Base-by-base conservation (phyloP, 2,113 vertebrate genomes). In the Cyphomyrus plagiostoma region DNA sequence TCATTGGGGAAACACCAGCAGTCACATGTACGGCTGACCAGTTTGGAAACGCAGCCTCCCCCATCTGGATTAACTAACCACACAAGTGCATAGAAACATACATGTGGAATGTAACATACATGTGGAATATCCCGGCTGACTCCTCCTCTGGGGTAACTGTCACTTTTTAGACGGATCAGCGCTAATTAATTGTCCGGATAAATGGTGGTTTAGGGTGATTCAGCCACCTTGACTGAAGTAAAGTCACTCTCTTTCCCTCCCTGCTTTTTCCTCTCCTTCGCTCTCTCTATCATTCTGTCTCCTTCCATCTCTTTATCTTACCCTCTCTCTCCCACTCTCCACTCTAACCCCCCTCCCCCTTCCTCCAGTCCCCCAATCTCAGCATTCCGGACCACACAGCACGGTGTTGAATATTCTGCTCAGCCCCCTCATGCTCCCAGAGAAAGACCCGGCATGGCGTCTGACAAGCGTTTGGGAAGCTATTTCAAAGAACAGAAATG, bases 391-490 rank as follows among this genome's bases (percentile, higher is more conserved):
- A 23, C 56, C 87, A 62, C 52, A 46, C 56, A 66, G 56, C 42
- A 23, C 21, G 56, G n/a, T 50, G 49, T 62, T 88, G 52, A 66
- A 30, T 62, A 62, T 66, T 62, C 56, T 9, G 35, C 86, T 42
- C 52, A 62, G 35, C 52, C 49, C 56, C 39, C 50, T 10, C 30
- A 42, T 13, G 39, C 86, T 19, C 87, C 56, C 30, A 10, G 87
- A 62, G 53, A 45, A 66, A 62, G 52, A 7, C 35, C 90, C 91
- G 92, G 90, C 91, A 89, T 92, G 93, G 90, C 88, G 90, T 91
- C 89, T 94, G 92, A 94, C 92, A 94, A 93, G 88, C 74, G 90
- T 94, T 92, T 92, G 87, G 70, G 92, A 90, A 91, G 91, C 74
- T 91, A 91, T 93, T 88, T 91, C 88, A 46, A 84, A 46, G 86